phyloP scores from a whole-genome alignment of 2,888 invertebrate genomes.

The Drosophila eohydei region DNA sequence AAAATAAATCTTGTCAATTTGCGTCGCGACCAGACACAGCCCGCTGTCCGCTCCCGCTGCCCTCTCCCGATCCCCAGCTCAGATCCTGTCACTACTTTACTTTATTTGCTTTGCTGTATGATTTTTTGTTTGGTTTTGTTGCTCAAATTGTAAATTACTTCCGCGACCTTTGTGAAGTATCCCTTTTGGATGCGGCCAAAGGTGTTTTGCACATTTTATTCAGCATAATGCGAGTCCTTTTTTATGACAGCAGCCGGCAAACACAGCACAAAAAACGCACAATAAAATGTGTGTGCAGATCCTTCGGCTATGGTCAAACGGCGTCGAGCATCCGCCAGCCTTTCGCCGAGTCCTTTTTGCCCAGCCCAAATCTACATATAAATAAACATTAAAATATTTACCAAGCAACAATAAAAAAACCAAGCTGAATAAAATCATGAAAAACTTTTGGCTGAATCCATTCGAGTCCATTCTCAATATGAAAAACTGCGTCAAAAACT shows the following conservation, averaged over 20 bases:
- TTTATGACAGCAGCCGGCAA: slow-evolving; percentile 58
- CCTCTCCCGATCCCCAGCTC: slow-evolving; percentile 13
- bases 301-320: slow-evolving; percentile 58
- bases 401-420: slow-evolving; percentile 28
- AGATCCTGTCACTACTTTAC: slow-evolving; percentile 34
- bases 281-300: slow-evolving; percentile 38
- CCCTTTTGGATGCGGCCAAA: slow-evolving; percentile 51
- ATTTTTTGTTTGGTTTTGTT: slow-evolving; percentile 19
- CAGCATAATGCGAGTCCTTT: slow-evolving; percentile 51
- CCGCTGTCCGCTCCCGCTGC: slow-evolving; percentile 3
- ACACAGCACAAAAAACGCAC: background rate
- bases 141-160: slow-evolving; percentile 81
- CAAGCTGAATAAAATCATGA: slow-evolving; percentile 29
- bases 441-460: slow-evolving; percentile 16
- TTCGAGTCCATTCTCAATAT: slow-evolving; percentile 33
- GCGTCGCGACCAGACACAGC: slow-evolving; percentile 62
- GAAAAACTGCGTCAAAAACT: slow-evolving; percentile 4
- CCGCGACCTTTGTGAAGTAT: slow-evolving; percentile 74
- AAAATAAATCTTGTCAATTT: slow-evolving; percentile 83
- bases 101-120: slow-evolving; percentile 59
- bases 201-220: slow-evolving; percentile 62
- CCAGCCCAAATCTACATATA: slow-evolving; percentile 75
- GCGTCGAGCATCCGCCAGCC: slow-evolving; percentile 70
- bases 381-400: slow-evolving; percentile 83
- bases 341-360: slow-evolving; percentile 62